Evolutionary conservation across 2,113 vertebrate genomes (phyloP).

Genomic region (Emydocephalus ijimae): DNA sequence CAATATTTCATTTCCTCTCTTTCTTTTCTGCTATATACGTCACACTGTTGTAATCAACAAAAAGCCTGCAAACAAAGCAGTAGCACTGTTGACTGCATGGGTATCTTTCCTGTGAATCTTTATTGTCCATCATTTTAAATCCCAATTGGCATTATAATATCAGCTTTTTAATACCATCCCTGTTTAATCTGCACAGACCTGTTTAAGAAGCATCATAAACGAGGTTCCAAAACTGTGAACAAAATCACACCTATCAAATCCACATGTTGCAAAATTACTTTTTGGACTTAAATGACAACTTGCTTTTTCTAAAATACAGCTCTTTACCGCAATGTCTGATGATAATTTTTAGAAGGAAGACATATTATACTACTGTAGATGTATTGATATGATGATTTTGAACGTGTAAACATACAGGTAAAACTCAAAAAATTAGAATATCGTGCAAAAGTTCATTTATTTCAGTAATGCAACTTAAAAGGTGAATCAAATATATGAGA

Average conservation of each 20-base stretch:
- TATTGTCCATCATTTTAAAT: conserved; percentile 42
- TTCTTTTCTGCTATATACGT: conserved; percentile 51
- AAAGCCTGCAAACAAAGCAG: conserved; percentile 26
- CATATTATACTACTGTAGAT: background rate
- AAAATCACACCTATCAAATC: conserved; percentile 13
- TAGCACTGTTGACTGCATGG: conserved; percentile 35
- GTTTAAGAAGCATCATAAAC: conserved; percentile 10
- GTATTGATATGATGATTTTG: background rate
- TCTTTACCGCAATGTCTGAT: background rate
- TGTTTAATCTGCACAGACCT: conserved; percentile 7
- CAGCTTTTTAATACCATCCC: conserved; percentile 30
- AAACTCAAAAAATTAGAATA: too few relatives aligned
- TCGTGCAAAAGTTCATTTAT: too few relatives aligned
- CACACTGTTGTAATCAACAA: conserved; percentile 41
- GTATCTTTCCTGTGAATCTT: conserved; percentile 39
- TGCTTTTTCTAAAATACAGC: background rate
- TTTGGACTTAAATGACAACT: conserved; percentile 14
- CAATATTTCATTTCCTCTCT: conserved; percentile 54
- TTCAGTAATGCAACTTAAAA: too few relatives aligned
- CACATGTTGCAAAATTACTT: conserved; percentile 1
- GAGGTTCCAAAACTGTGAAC: background rate
- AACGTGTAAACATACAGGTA: background rate
- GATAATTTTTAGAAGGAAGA: background rate
- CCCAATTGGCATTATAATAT: background rate
- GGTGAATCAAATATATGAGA: too few relatives aligned